A percentile compares a stretch with the other conserved stretches of the same genome.
Conservation (phyloP, 2,113 vertebrate genomes). For the Zeus faber region DNA sequence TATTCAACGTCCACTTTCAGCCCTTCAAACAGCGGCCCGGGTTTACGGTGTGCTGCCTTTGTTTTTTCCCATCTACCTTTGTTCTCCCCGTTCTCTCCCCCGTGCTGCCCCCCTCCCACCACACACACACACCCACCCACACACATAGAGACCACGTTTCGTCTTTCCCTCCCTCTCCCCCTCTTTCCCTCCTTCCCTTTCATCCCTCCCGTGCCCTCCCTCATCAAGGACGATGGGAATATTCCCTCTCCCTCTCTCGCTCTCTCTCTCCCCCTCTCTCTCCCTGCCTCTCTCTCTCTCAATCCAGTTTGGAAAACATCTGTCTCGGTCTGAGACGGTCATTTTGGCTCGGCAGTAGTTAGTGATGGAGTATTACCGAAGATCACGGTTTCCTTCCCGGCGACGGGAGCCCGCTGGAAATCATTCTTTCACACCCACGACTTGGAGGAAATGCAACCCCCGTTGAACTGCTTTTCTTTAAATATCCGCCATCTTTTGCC, state of each 20-base stretch:
- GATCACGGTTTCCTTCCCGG: constrained; percentile 19
- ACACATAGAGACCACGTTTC: no score
- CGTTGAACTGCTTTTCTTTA: no score
- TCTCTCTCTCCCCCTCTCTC: background rate
- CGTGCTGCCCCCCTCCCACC: constrained; percentile 20
- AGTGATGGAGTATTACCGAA: constrained; percentile 20
- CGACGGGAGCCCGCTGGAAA: constrained; percentile 1
- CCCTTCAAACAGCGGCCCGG: no score
- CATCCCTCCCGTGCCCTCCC: background rate
- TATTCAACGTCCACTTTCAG: no score
- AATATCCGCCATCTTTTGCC: no score
- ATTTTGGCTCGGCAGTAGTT: constrained; percentile 27
- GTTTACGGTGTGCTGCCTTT: no score
- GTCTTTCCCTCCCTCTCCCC: background rate
- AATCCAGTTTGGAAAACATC: constrained; percentile 34
- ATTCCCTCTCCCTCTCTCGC: constrained; percentile 6
- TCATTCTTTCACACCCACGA: no score
- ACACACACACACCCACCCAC: constrained; percentile 6
- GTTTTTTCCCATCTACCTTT: constrained; percentile 19
- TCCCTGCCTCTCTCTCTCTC: constrained; percentile 4
- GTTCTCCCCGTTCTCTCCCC: constrained; percentile 2
- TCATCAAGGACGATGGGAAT: no score
- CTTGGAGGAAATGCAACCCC: no score
- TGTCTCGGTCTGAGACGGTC: constrained; percentile 16
- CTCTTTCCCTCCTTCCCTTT: background rate